A percentile compares a stretch with the other conserved stretches of the same genome.
Conservation (phyloP, 2,888 invertebrate genomes). For the Unio pictorum region DNA sequence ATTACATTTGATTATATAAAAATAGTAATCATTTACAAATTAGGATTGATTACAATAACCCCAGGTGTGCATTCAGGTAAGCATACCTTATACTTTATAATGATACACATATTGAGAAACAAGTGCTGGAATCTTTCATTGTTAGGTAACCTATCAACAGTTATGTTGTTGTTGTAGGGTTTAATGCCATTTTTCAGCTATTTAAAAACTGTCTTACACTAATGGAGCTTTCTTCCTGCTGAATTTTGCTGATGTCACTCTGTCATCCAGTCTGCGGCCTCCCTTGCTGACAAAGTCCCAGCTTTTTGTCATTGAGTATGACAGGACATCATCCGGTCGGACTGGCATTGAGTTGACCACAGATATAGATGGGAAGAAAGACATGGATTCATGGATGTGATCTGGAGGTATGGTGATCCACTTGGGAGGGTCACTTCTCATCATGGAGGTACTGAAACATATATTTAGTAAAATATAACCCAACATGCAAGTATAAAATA, state of each 20-base stretch:
- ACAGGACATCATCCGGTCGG: constrained; percentile 61
- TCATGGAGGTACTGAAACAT: background rate
- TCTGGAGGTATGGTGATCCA: background rate
- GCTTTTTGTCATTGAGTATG: constrained; percentile 53
- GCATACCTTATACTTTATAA: too few relatives aligned
- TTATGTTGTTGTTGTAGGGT: too few relatives aligned
- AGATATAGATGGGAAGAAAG: constrained; percentile 65
- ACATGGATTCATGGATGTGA: constrained; percentile 28
- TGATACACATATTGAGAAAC: too few relatives aligned
- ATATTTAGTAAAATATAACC: constrained; percentile 27
- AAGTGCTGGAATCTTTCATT: too few relatives aligned
- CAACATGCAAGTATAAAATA: too few relatives aligned
- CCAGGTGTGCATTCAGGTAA: too few relatives aligned
- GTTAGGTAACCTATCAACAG: too few relatives aligned
- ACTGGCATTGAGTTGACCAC: constrained; percentile 69
- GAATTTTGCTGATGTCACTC: constrained; percentile 61
- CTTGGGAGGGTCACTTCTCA: background rate
- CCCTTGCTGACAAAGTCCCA: constrained; percentile 62
- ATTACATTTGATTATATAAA: too few relatives aligned
- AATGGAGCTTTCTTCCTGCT: constrained; percentile 19
- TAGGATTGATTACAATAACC: too few relatives aligned
- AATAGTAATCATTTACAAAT: too few relatives aligned
- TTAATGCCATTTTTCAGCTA: too few relatives aligned
- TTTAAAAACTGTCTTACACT: constrained; percentile 13
- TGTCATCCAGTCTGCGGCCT: constrained; percentile 53